A percentile compares a stretch with the other conserved stretches of the same genome.
Conservation (phyloP, 2,113 vertebrate genomes). For the Ciconia maguari region DNA sequence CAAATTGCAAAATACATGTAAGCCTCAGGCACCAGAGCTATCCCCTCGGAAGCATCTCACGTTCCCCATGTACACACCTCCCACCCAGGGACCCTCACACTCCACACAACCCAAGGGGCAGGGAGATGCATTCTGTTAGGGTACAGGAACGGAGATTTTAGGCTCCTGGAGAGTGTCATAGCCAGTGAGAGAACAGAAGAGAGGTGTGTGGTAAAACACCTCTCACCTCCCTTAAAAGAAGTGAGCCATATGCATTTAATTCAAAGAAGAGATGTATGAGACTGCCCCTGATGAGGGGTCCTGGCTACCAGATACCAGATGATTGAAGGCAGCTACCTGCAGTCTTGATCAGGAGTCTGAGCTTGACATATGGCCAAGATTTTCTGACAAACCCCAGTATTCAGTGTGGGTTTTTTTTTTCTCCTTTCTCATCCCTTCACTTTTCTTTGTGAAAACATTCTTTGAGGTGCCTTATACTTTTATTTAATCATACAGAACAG, state of each 20-base stretch:
- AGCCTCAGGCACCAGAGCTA: not conserved
- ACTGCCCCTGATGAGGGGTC: not conserved
- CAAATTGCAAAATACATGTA: not conserved
- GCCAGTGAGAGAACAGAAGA: not conserved
- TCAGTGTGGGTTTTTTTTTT: not conserved
- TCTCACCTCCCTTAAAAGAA: not conserved
- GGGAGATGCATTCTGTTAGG: not conserved
- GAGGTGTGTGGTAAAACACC: not conserved
- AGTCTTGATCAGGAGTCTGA: not conserved
- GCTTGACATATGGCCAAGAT: not conserved
- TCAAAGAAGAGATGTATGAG: not conserved
- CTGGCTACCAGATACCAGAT: not conserved
- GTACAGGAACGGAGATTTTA: not conserved
- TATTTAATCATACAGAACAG: not conserved
- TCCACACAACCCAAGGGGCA: accelerated
- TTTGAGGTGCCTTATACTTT: constrained; percentile 1
- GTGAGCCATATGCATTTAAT: not conserved
- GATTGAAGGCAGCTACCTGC: not conserved
- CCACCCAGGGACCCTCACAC: accelerated
- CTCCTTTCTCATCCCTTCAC: not conserved
- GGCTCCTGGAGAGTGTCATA: not conserved
- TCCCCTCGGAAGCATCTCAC: accelerated
- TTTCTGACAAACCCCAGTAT: constrained; percentile 13
- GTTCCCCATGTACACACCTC: accelerated
- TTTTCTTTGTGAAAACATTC: constrained; percentile 35